These are phyloP conservation scores for Microcebus ravelobensis DNA, from an alignment of 2,113 vertebrate genomes.

Conservation along the genomic window DNA sequence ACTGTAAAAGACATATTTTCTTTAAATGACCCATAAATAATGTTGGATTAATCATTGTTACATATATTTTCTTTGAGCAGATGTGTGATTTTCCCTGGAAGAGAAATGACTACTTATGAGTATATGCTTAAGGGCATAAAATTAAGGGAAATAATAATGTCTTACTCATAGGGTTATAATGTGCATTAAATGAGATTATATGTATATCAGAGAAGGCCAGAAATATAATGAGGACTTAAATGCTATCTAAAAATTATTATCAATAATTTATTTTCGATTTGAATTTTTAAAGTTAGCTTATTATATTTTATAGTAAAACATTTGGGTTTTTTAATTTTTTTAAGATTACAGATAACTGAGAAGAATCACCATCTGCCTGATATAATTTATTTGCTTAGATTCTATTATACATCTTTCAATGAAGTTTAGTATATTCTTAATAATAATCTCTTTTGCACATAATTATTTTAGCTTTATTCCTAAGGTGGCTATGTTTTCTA, in stretches of 20 bases:
- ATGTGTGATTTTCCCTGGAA: not conserved
- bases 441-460: not conserved
- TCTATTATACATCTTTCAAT: not conserved
- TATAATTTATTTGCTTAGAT: not conserved
- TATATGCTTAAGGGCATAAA: not conserved
- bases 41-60: not conserved
- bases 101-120: not conserved
- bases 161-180: not conserved
- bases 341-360: not conserved
- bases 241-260: not conserved
- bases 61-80: not conserved
- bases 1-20: not conserved
- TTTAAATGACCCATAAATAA: not conserved
- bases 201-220: not conserved
- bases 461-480: not conserved
- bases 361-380: not conserved
- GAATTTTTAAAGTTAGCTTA: not conserved
- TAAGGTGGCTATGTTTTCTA: not conserved
- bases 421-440: not conserved
- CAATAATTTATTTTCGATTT: not conserved
- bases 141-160: not conserved
- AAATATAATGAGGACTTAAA: not conserved
- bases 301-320: not conserved
- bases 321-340: not conserved
- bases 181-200: not conserved